Evolutionary conservation across 2,888 invertebrate species (phyloP).

Genomic region (Acanthosoma haemorrhoidale): DNA sequence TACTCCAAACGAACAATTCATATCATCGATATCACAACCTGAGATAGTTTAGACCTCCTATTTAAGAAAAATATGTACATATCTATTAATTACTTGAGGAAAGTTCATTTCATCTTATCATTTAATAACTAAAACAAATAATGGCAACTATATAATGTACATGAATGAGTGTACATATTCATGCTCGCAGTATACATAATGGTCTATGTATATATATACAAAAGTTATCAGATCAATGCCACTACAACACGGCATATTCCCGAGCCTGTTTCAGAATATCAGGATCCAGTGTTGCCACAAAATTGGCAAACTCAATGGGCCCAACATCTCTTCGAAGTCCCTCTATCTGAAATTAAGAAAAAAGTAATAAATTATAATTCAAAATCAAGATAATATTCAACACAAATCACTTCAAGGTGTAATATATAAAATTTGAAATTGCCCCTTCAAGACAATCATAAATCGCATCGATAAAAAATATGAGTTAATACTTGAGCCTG

Average conservation of each 20-base stretch:
- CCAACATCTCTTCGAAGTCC: conserved; percentile 70
- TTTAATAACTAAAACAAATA: not conserved
- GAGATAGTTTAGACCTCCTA: conserved; percentile 5
- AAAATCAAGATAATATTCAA: too few species aligned
- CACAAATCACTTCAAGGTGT: too few species aligned
- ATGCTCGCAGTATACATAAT: not conserved
- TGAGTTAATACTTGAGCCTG: too few species aligned
- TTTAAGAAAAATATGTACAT: not conserved
- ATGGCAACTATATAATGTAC: conserved; percentile 11
- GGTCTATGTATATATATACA: not conserved
- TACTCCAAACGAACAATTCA: not conserved
- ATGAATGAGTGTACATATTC: too few species aligned
- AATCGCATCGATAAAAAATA: too few species aligned
- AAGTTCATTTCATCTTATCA: not conserved
- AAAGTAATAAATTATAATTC: too few species aligned
- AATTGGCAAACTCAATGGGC: conserved; percentile 64
- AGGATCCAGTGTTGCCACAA: conserved; percentile 65
- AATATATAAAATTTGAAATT: too few species aligned
- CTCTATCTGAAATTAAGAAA: conserved; percentile 53
- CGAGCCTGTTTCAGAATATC: conserved; percentile 49
- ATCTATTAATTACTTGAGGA: not conserved
- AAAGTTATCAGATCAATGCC: not conserved
- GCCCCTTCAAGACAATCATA: too few species aligned
- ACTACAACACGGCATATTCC: conserved; percentile 35
- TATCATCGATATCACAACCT: not conserved